Evolutionary conservation across 92 coral and sea anemone genomes (phyloP), one percentile per base, ranked within the genome.

Genomic region (Umimayanthus kanabou): DNA sequence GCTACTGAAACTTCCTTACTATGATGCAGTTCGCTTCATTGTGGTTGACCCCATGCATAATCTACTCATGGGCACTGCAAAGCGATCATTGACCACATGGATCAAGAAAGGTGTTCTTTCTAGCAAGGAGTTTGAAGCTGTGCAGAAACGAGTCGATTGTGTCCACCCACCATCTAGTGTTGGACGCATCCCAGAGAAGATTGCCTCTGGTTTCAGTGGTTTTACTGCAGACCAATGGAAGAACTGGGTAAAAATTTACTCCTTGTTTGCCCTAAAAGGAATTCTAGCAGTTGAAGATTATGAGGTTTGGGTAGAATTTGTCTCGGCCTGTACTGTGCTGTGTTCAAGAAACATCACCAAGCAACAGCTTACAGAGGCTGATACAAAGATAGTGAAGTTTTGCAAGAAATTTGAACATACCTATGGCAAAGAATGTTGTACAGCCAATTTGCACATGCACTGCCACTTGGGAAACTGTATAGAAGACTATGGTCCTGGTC

Each of bases 201-300:
- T 85, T 77, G 65, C 83, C 18, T 86, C 79, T 16, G 85, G 87
- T 5, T 93, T 90, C 88, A 73, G 78, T 14, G 93, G 95, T 13
- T 93, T 93, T 61, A 90, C 91, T 16, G 93, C 96, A 23, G 93
- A 94, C 67, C 94, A 94, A 75, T 94, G 94, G 96, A 89, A 91
- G 55, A 79, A 75, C 69, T 91, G 92, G 88, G 87, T 89, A 15
- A 28, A 47, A 33, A 74, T 85, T 7, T 93, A 89, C 75, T 91
- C 93, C 6, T 64, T 89, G 57, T 91, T 87, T 90, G 90, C 92
- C n/a, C 65, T 94, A 69, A 80, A 89, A 85, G 88, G 84, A 37
- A 70, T 93, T 7, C 85, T 90, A 29, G 88, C 91, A 4, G 69
- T 25, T 39, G 61, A 80, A 22, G 92, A 93, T 64, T 89, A 92